These are phyloP conservation scores for Nomada goodeniana DNA, from an alignment of 2,888 invertebrate species.

Conservation along the genomic window DNA sequence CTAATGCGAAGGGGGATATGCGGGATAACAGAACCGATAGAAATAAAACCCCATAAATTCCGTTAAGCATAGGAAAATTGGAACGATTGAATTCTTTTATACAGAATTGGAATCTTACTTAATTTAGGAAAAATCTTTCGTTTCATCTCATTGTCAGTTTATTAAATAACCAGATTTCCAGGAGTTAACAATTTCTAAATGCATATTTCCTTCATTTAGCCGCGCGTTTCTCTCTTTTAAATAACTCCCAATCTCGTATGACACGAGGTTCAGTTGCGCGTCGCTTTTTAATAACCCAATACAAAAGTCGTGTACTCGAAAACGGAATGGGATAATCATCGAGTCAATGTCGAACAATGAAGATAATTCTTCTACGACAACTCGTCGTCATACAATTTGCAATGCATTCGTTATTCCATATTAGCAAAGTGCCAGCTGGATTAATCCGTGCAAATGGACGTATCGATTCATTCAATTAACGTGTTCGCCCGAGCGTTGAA, in stretches of 20 bases:
- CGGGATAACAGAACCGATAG: not conserved
- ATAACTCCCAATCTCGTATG: too few relatives aligned
- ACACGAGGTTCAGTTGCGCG: too few relatives aligned
- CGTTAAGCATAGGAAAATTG: not conserved
- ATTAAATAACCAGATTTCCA: too few relatives aligned
- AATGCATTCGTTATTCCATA: slow-evolving; percentile 45
- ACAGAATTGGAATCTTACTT: too few relatives aligned
- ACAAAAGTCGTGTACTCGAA: not conserved
- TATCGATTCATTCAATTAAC: slow-evolving; percentile 69
- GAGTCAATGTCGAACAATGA: not conserved
- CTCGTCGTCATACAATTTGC: not conserved
- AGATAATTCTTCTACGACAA: slow-evolving; percentile 19
- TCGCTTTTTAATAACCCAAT: too few relatives aligned
- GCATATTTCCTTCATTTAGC: too few relatives aligned
- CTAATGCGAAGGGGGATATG: not conserved
- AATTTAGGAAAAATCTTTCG: too few relatives aligned
- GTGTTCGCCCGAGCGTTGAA: slow-evolving; percentile 53
- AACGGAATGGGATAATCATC: not conserved
- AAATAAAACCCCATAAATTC: not conserved
- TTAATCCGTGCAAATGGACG: slow-evolving; percentile 57
- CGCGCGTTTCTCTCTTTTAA: too few relatives aligned
- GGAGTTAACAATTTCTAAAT: too few relatives aligned
- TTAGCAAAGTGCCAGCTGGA: slow-evolving; percentile 32
- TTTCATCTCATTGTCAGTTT: too few relatives aligned
- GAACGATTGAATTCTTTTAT: too few relatives aligned